Conservation (phyloP, 2,888 invertebrate genomes). For the Ceraclea dissimilis region DNA sequence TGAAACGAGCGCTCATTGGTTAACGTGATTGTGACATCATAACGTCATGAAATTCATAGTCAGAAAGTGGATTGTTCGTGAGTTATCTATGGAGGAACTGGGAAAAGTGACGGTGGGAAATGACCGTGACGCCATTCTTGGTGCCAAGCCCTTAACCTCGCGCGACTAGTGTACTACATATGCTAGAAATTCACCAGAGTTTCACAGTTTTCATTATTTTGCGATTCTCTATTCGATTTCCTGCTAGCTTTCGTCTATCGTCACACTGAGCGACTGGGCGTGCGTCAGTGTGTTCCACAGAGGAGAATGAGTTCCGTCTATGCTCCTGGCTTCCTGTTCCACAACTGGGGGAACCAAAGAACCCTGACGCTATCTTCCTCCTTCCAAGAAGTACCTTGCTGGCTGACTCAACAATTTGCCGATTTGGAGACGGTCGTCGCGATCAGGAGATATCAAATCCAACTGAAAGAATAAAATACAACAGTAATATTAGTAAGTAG, state of each 20-base stretch:
- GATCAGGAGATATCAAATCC: slow-evolving; percentile 44
- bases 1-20: too few species aligned
- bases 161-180: too few species aligned
- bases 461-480: slow-evolving; percentile 31
- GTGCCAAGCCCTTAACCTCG: too few species aligned
- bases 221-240: neutral
- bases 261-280: slow-evolving; percentile 49
- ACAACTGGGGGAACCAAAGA: slow-evolving; percentile 4
- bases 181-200: too few species aligned
- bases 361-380: slow-evolving; percentile 23
- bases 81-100: too few species aligned
- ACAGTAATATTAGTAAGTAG: too few species aligned
- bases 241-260: slow-evolving; percentile 35
- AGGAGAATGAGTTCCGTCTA: slow-evolving; percentile 59
- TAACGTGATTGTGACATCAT: too few species aligned
- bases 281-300: slow-evolving; percentile 76
- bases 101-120: too few species aligned
- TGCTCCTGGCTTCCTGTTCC: slow-evolving; percentile 7
- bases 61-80: too few species aligned
- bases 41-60: too few species aligned
- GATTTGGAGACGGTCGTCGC: slow-evolving; percentile 42
- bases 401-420: slow-evolving; percentile 37
- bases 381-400: slow-evolving; percentile 22
- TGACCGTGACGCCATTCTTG: too few species aligned
- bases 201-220: too few species aligned